Evolutionary conservation across 2,797 vertebrate species (phyloP).

Genomic region (Cheirogaleus major): DNA sequence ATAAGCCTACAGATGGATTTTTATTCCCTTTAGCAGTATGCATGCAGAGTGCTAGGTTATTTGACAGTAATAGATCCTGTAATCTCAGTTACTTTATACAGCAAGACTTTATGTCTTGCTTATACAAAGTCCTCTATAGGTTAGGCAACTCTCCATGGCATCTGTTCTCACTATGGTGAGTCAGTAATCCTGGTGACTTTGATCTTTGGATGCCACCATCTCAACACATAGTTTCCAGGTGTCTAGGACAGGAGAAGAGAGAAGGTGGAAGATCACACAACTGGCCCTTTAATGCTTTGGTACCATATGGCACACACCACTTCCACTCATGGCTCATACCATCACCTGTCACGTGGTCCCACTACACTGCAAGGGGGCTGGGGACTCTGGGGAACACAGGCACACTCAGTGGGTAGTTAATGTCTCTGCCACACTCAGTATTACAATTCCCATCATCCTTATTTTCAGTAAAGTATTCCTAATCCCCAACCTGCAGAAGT

Average conservation of each 20-base stretch:
- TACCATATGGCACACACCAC: not conserved
- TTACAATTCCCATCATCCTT: not conserved
- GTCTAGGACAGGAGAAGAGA: not conserved
- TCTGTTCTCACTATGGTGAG: not conserved
- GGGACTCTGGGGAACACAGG: not conserved
- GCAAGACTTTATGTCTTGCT: not conserved
- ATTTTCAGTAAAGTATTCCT: not conserved
- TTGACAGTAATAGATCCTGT: not conserved
- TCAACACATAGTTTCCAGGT: not conserved
- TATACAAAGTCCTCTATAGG: not conserved
- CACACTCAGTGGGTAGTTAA: not conserved
- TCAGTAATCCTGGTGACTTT: not conserved
- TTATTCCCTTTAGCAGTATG: not conserved
- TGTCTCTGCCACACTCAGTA: not conserved
- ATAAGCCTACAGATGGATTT: slow-evolving; percentile 13
- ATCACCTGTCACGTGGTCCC: not conserved
- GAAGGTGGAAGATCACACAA: not conserved
- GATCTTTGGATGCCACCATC: not conserved
- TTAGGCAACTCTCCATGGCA: not conserved
- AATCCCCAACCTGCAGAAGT: not conserved
- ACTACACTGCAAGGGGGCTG: not conserved
- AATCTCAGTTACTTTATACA: not conserved
- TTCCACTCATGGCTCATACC: not conserved
- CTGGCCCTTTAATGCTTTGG: not conserved
- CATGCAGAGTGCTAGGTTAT: not conserved